phyloP scores from a whole-genome alignment of 2,888 invertebrate genomes.

The Deroplatys truncata region DNA sequence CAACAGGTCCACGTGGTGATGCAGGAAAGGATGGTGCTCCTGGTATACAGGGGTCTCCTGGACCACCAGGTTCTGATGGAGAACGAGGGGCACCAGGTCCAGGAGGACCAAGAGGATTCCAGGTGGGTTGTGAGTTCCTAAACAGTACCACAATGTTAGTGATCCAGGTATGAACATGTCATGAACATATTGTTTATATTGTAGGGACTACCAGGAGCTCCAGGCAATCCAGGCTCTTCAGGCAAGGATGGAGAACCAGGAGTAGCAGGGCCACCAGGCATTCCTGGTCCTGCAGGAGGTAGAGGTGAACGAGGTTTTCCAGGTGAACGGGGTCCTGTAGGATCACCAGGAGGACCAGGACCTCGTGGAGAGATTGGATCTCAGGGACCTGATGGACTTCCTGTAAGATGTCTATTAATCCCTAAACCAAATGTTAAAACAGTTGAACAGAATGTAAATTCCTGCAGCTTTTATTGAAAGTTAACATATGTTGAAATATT shows the following conservation, averaged over 20 bases:
- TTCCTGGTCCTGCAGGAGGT: constrained; percentile 54
- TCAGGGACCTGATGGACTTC: constrained; percentile 65
- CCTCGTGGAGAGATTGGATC: constrained; percentile 61
- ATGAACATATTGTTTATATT: not conserved
- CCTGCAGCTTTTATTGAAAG: no score
- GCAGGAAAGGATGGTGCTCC: constrained; percentile 72
- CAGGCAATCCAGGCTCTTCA: constrained; percentile 66
- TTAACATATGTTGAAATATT: no score
- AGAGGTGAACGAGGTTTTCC: constrained; percentile 65
- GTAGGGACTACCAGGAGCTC: constrained; percentile 68
- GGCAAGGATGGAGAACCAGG: constrained; percentile 82
- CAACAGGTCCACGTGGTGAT: constrained; percentile 73
- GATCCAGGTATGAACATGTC: not conserved
- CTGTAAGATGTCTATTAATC: constrained; percentile 47
- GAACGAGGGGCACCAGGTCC: constrained; percentile 73
- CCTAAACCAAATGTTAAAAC: not conserved
- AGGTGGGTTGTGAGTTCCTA: constrained; percentile 48
- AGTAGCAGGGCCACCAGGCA: constrained; percentile 59
- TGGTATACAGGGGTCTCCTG: constrained; percentile 70
- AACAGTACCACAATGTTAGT: constrained; percentile 17
- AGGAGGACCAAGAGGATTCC: constrained; percentile 75
- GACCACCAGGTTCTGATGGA: constrained; percentile 66
- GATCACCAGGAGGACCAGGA: constrained; percentile 62
- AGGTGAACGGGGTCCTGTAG: constrained; percentile 68
- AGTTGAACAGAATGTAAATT: no score